Evolutionary conservation across 35 echinoderm and acorn worm genomes (phyloP).

Genomic region (Lytechinus pictus): DNA sequence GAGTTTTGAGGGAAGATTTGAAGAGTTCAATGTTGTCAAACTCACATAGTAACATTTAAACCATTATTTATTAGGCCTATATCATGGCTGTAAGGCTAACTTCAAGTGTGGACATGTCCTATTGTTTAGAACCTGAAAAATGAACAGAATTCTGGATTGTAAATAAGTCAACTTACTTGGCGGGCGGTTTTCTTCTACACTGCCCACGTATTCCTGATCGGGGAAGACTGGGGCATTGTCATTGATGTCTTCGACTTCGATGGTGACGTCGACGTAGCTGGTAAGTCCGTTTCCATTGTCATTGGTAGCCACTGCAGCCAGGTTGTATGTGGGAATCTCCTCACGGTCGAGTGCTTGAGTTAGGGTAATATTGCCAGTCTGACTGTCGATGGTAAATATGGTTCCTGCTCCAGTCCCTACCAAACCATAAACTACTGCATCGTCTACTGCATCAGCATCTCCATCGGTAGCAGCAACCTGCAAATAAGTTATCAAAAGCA

Average conservation of each 20-base stretch:
- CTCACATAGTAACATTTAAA: too few relatives aligned
- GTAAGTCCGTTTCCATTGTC: slow-evolving; percentile 59
- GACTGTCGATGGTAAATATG: slow-evolving; percentile 64
- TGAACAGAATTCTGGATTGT: too few relatives aligned
- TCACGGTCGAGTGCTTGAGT: slow-evolving; percentile 69
- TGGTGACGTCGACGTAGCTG: slow-evolving; percentile 63
- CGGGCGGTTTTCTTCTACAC: slow-evolving; percentile 60
- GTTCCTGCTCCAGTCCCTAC: slow-evolving; percentile 59
- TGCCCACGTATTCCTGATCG: slow-evolving; percentile 68
- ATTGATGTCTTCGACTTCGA: slow-evolving; percentile 70
- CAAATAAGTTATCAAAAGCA: neutral
- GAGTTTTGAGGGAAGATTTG: too few relatives aligned
- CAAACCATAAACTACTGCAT: slow-evolving; percentile 60
- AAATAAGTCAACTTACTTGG: slow-evolving; percentile 54
- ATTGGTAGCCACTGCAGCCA: slow-evolving; percentile 74
- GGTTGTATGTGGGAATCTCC: slow-evolving; percentile 50
- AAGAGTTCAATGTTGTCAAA: too few relatives aligned
- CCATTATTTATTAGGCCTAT: too few relatives aligned
- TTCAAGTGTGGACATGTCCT: too few relatives aligned
- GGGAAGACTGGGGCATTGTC: slow-evolving; percentile 76
- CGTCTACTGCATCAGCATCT: slow-evolving; percentile 45
- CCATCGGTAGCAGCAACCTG: slow-evolving; percentile 78
- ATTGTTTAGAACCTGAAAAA: too few relatives aligned
- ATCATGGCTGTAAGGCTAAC: too few relatives aligned
- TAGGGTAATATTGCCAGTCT: slow-evolving; percentile 64